Conservation (phyloP, 2,888 invertebrate genomes). For the Scaptodrosophila latifasciaeformis region DNA sequence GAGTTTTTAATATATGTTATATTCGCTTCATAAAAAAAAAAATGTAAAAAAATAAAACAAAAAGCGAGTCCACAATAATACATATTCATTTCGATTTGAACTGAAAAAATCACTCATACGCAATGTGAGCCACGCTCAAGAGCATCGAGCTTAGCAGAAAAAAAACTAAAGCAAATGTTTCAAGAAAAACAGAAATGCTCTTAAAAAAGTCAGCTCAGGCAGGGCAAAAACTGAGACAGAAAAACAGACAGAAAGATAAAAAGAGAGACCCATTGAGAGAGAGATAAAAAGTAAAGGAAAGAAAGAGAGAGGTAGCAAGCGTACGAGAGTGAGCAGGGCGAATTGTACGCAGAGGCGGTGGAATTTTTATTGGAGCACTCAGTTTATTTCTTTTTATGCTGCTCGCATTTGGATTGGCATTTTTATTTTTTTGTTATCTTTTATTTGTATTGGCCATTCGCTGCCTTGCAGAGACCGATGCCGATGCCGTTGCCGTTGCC, state of each 20-base stretch:
- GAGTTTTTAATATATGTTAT: conserved; percentile 66
- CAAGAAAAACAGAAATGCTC: conserved; percentile 31
- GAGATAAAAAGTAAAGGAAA: conserved; percentile 15
- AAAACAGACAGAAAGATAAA: conserved; percentile 15
- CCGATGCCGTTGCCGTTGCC: neutral
- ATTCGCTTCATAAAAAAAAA: conserved; percentile 35
- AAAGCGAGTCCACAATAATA: conserved; percentile 46
- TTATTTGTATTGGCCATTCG: no score
- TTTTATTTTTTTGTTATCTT: conserved; percentile 29
- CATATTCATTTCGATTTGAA: conserved; percentile 59
- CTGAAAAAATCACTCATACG: conserved; percentile 53
- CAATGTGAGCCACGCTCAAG: conserved; percentile 51
- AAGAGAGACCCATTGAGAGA: conserved; percentile 18
- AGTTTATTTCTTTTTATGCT: conserved; percentile 39
- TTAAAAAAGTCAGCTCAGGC: conserved; percentile 39
- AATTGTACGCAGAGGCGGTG: conserved; percentile 49
- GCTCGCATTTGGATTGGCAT: conserved; percentile 55
- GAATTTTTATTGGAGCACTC: conserved; percentile 67
- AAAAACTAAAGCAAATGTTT: conserved; percentile 21
- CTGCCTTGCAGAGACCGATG: no score
- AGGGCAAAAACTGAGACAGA: conserved; percentile 16
- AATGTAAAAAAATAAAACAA: conserved; percentile 38
- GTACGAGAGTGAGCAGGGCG: conserved; percentile 14
- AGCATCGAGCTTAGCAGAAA: conserved; percentile 32
- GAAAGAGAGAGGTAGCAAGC: conserved; percentile 26